phyloP scores from a whole-genome alignment of 2,888 invertebrate species.

The Brenthis hecate region DNA sequence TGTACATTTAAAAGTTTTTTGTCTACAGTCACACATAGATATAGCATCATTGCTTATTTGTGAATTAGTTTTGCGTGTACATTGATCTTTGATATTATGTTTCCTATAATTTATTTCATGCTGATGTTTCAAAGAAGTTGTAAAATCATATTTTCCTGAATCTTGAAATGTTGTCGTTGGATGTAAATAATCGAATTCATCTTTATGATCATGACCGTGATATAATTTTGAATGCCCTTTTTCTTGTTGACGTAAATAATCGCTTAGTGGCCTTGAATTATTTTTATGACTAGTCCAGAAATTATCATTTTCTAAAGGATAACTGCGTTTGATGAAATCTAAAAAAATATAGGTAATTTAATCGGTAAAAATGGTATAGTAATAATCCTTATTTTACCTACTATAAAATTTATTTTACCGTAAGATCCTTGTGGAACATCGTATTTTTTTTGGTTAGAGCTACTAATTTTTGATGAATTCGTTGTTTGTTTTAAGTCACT shows the following conservation, averaged over 20 bases:
- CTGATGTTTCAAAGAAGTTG: conserved; percentile 42
- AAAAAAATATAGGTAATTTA: conserved; percentile 33
- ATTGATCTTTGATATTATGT: conserved; percentile 46
- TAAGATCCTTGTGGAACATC: background rate
- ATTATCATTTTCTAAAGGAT: conserved; percentile 41
- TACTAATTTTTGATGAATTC: background rate
- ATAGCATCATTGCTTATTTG: background rate
- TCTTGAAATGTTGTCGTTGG: conserved; percentile 45
- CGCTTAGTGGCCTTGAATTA: conserved; percentile 45
- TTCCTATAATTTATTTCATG: conserved; percentile 47
- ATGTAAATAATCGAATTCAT: conserved; percentile 41
- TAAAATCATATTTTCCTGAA: conserved; percentile 50
- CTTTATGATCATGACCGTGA: conserved; percentile 51
- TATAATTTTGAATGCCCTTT: conserved; percentile 60
- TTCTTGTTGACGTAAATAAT: conserved; percentile 49
- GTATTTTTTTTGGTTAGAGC: background rate
- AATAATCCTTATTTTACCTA: background rate
- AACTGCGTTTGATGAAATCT: conserved; percentile 52
- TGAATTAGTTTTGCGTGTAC: conserved; percentile 50
- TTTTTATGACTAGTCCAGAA: conserved; percentile 47
- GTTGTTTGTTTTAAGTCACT: conserved; percentile 48
- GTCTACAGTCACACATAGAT: conserved; percentile 30
- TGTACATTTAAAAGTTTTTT: conserved; percentile 47
- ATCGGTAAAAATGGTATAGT: background rate
- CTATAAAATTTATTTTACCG: conserved; percentile 2